Conservation (phyloP, 2,888 invertebrate genomes). For the Aproaerema taeniolella region DNA sequence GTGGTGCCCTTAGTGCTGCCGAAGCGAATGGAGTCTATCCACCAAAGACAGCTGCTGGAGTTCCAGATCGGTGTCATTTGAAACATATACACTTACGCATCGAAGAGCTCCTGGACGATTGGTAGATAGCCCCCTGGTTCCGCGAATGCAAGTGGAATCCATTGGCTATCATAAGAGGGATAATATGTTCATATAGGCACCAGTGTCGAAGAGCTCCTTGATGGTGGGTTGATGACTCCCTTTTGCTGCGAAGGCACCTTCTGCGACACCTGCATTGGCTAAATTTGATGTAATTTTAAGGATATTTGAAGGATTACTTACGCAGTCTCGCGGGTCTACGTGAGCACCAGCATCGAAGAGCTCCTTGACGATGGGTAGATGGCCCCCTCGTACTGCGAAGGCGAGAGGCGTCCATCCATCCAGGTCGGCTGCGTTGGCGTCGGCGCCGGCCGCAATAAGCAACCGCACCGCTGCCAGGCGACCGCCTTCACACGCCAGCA, state of each 20-base stretch:
- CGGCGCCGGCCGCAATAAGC: conserved; percentile 93
- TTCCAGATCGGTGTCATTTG: too few species aligned
- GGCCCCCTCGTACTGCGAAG: conserved; percentile 94
- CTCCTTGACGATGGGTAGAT: conserved; percentile 87
- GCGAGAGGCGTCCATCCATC: conserved; percentile 96
- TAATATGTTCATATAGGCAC: too few species aligned
- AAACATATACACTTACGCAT: too few species aligned
- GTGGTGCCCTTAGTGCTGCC: too few species aligned
- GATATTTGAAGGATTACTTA: too few species aligned
- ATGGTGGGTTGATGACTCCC: conserved; percentile 91
- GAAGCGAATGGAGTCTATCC: too few species aligned
- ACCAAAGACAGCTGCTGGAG: too few species aligned
- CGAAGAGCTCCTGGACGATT: too few species aligned
- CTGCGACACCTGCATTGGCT: conserved; percentile 95
- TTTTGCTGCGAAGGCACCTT: conserved; percentile 92
- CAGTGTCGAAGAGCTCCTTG: conserved; percentile 88
- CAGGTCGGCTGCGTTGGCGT: conserved; percentile 92
- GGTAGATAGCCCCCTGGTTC: too few species aligned
- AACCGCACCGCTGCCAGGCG: conserved; percentile 89
- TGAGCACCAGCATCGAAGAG: conserved; percentile 90
- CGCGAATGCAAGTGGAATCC: too few species aligned
- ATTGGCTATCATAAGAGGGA: too few species aligned
- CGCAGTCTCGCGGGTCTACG: conserved; percentile 92
- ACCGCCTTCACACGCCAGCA: conserved; percentile 93
- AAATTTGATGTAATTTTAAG: too few species aligned